Base-by-base conservation (phyloP, 2,113 vertebrate species). In the Mugil cephalus region DNA sequence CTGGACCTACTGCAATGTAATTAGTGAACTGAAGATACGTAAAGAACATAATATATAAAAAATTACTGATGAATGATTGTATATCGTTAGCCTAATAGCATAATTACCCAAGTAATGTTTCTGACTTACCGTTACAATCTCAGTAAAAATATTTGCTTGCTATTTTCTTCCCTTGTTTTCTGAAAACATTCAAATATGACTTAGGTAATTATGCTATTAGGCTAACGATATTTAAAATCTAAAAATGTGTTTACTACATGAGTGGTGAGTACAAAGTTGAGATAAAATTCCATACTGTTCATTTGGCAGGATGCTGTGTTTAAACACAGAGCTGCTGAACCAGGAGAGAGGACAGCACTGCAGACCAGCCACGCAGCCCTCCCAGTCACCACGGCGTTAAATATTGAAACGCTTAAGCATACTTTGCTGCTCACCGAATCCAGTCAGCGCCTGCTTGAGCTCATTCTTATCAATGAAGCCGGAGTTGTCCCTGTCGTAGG, bases 391-490 rank as follows among this genome's bases (percentile, higher is more conserved):
- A 84, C n/a, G 51, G 18, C 19, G 21, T 34, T 10, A 18, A n/a
- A 2, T 80, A 69, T 12, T 24, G 24, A 54, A 72, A 66, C 47
- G 63, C 43, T 47, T 12, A 38, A 61, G 54, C 84, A 84, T 88
- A 84, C 83, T 83, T 88, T 81, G 69, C 56, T 94, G 72, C 93
- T 97, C 95, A 99, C 98, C 98, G 70, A 99, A 99, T 94, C 96
- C 96, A 93, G 97, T 96, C 89, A 99, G 95, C 10, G 98, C 96
- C 91, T 97, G 97, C 89, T 97, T 98, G 74, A 99, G 95, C 90
- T 99, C 98, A 6, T 95, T 97, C 93, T 95, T 99, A 91, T 99
- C 98, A 38, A 99, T 99, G 93, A 98, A 96, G 69, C 97, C 98
- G 0, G 98, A 99, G 89, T 97, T 98, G 93, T 99, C 98, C 73